Percentiles rank a stretch among this genome's conserved stretches.
Evolutionary conservation across 92 coral and sea anemone genomes (phyloP).

Genomic region (Virgularia gustaviana): DNA sequence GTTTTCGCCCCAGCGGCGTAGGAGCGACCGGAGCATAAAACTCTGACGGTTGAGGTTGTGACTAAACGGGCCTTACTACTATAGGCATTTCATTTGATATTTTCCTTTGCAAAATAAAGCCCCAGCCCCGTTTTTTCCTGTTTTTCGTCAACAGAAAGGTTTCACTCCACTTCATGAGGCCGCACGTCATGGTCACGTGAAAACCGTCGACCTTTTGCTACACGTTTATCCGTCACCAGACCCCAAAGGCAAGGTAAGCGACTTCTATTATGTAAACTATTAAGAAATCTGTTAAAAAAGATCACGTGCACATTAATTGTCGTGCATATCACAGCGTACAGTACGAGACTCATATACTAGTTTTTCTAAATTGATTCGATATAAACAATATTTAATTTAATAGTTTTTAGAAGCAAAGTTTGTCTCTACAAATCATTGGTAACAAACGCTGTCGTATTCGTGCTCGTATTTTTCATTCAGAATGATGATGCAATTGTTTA

Average conservation of each 20-base stretch:
- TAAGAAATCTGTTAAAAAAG: too few relatives aligned
- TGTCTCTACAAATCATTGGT: neutral
- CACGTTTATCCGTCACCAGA: conserved; percentile 84
- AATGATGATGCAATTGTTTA: too few relatives aligned
- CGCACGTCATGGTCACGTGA: conserved; percentile 90
- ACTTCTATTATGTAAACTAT: too few relatives aligned
- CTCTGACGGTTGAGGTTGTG: too few relatives aligned
- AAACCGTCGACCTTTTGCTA: conserved; percentile 69
- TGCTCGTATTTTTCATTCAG: neutral
- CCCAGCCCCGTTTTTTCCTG: neutral
- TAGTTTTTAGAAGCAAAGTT: neutral
- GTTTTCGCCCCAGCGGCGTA: too few relatives aligned
- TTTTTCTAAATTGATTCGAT: too few relatives aligned
- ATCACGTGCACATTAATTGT: too few relatives aligned
- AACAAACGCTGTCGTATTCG: neutral
- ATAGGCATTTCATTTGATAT: neutral
- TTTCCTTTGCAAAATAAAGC: neutral
- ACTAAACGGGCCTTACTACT: neutral
- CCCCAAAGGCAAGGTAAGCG: conserved; percentile 90
- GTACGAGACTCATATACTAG: too few relatives aligned
- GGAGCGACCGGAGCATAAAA: too few relatives aligned
- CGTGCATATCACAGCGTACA: too few relatives aligned
- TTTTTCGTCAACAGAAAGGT: conserved; percentile 72
- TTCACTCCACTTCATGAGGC: conserved; percentile 98
- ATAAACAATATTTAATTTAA: neutral